Percentiles rank a stretch among this genome's conserved stretches.
These are phyloP conservation scores for Salvator merianae DNA, from an alignment of 2,113 vertebrate genomes.

Conservation along the genomic window DNA sequence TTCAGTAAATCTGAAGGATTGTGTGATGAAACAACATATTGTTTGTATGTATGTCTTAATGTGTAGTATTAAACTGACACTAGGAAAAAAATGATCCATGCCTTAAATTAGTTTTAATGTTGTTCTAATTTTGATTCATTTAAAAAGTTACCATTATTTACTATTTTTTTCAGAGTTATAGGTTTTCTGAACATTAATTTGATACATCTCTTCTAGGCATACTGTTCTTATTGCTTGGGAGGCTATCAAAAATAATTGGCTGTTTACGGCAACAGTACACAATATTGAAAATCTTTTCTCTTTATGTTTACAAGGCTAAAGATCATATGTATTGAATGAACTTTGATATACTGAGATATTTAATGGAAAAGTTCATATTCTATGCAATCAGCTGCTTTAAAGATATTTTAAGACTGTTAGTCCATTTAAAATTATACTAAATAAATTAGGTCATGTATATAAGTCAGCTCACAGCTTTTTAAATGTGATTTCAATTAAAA, in stretches of 20 bases:
- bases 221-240: conserved; percentile 19
- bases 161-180: conserved; percentile 31
- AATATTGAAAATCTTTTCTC: conserved; percentile 17
- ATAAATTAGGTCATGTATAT: background rate
- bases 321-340: background rate
- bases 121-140: background rate
- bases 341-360: background rate
- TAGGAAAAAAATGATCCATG: background rate
- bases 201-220: background rate
- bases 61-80: background rate
- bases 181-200: conserved; percentile 36
- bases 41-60: background rate
- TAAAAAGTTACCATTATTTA: background rate
- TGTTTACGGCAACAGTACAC: background rate
- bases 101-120: background rate
- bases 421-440: too few relatives aligned
- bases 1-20: background rate
- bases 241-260: background rate
- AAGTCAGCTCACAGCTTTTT: background rate
- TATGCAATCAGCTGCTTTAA: background rate
- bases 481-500: background rate
- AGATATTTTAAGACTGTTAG: background rate
- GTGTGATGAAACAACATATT: background rate
- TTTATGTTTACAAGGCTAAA: background rate
- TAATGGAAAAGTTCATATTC: background rate